A percentile compares a stretch with the other conserved stretches of the same genome.
Evolutionary conservation across 2,797 vertebrate genomes (phyloP).

Genomic region (Mormyrus hasselquistii): DNA sequence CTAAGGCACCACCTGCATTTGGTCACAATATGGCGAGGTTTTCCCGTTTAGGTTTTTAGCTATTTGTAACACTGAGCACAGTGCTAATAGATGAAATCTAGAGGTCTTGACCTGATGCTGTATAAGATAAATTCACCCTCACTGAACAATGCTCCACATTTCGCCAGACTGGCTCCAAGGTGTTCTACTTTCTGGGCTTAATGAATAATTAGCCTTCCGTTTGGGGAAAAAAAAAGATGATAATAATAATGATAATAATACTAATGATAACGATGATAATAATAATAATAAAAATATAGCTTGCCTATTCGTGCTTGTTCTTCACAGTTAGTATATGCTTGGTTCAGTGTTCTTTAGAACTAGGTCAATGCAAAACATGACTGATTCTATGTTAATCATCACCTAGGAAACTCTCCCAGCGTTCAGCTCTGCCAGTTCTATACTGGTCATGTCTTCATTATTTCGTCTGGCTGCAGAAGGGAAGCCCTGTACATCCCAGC

Average conservation of each 20-base stretch:
- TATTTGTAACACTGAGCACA: not conserved
- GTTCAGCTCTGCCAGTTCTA: not conserved
- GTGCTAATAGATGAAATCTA: not conserved
- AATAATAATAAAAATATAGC: not conserved
- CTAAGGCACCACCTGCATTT: not conserved
- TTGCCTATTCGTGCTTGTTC: not conserved
- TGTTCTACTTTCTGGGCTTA: not conserved
- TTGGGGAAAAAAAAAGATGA: not conserved
- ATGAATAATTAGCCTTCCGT: not conserved
- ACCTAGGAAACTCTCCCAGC: constrained; percentile 7
- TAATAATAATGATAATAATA: not conserved
- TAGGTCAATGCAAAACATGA: not conserved
- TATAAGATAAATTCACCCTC: not conserved
- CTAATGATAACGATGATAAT: not conserved
- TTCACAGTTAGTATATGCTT: not conserved
- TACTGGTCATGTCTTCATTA: not conserved
- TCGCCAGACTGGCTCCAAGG: not conserved
- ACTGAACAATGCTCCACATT: not conserved
- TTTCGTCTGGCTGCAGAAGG: not conserved
- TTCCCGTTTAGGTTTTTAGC: not conserved
- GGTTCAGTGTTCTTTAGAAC: constrained; percentile 6
- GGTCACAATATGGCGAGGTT: not conserved
- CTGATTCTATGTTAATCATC: constrained; percentile 16
- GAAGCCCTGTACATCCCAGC: not conserved
- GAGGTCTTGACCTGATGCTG: not conserved